Conservation (phyloP, 2,888 invertebrate species). For the Linhomoeus sp. region DNA sequence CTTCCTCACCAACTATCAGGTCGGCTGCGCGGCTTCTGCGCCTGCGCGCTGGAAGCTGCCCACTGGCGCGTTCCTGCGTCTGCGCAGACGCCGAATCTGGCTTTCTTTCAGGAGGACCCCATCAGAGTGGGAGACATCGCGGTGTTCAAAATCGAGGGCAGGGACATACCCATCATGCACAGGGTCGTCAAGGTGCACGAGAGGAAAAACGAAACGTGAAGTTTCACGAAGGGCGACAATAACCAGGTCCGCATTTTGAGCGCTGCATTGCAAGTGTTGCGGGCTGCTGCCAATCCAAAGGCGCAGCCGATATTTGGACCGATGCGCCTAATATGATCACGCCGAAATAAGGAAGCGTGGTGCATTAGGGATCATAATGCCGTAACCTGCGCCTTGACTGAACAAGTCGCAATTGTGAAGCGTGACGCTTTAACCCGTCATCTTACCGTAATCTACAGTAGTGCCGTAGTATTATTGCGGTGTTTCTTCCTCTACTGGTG, state of each 20-base stretch:
- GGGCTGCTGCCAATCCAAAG: background rate
- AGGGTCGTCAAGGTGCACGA: constrained; percentile 34
- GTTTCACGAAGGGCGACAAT: no score
- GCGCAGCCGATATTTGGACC: background rate
- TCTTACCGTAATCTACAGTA: no score
- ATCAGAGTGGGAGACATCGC: constrained; percentile 37
- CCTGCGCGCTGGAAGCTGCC: no score
- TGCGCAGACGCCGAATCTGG: no score
- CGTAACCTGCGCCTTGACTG: background rate
- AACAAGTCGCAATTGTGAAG: background rate
- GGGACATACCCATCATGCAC: constrained; percentile 38
- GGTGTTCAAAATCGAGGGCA: constrained; percentile 36
- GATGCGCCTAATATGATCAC: background rate
- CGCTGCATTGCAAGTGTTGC: background rate
- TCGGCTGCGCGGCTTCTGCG: no score
- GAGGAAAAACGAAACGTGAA: no score
- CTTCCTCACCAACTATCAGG: constrained; percentile 87
- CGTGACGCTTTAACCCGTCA: no score
- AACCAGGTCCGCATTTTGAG: no score
- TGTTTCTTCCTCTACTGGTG: no score
- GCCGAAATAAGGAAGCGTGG: background rate
- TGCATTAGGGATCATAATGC: background rate
- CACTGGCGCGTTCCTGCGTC: no score
- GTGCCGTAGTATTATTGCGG: no score
- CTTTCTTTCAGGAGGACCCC: constrained; percentile 30